Base-by-base conservation (phyloP, 2,888 invertebrate genomes). In the Drosophila hamatofila region DNA sequence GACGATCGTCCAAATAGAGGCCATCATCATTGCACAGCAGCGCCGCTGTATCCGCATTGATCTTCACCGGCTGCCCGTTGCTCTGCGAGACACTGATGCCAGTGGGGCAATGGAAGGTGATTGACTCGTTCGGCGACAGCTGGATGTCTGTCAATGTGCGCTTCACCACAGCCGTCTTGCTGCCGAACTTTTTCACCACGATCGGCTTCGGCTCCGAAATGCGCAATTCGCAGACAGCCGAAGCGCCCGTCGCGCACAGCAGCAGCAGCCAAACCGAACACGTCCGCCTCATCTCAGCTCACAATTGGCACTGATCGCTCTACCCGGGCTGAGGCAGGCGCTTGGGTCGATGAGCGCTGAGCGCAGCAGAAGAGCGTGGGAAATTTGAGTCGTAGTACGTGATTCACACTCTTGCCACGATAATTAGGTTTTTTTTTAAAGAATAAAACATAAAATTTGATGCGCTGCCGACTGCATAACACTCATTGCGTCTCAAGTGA, bases 161-260 rank as follows among this genome's bases (percentile, higher is more conserved):
- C 41, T 48, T 63, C 1, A 79, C 25, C 7, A 78, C 46, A 3
- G 49, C 66, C n/a, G 61, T 58, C n/a, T 54, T 62, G 49, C 75
- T 79, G 21, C 78, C 80, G 37, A 78, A 60, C n/a, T 3, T 16
- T 35, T 80, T 78, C 14, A 68, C 27, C 9, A 79, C 41, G 16
- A 79, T 62, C 23, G 78, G 78, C 35, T 1, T 25, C 4, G 78
- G 78, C 1, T 35, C 16, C 0, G 1, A 1, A 2, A 67, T 0
- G 0, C 0, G 21, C 1, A 77, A 8, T 0, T 42, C 0, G 18
- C 77, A 77, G 0, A 1, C 5, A 5, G 54, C 57, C 25, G 2
- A 3, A 9, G 39, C 51, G 2, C 25, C 11, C n/a, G 64, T 52
- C 11, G 27, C 35, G n/a, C 18, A 18, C 2, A 60, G 0, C 39